Percentiles rank a stretch among this genome's conserved stretches.
Conservation (phyloP, 2,113 vertebrate species). For the Lanius collurio region DNA sequence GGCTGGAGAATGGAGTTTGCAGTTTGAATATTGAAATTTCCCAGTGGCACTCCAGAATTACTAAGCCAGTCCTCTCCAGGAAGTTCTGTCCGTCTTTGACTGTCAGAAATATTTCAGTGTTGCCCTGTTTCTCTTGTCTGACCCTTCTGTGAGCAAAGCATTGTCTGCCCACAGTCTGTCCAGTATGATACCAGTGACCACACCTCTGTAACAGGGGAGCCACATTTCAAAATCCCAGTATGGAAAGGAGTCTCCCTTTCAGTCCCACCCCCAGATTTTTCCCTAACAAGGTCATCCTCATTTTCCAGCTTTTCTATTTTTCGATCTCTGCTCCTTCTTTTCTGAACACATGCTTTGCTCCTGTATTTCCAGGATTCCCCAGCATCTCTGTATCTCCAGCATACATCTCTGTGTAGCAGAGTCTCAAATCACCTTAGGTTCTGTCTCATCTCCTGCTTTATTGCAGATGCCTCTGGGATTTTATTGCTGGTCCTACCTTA, state of each 20-base stretch:
- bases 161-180: neutral
- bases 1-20: neutral
- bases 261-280: neutral
- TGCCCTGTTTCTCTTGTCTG: neutral
- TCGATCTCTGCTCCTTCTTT: neutral
- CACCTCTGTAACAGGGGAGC: neutral
- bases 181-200: neutral
- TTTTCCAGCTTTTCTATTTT: neutral
- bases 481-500: neutral
- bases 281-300: neutral
- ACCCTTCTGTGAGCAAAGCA: neutral
- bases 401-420: neutral
- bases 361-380: neutral
- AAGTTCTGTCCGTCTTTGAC: neutral
- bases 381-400: neutral
- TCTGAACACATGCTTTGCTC: neutral
- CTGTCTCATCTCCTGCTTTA: neutral
- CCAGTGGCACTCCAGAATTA: neutral
- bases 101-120: neutral
- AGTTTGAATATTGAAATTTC: neutral
- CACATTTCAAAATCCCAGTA: accelerated
- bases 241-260: neutral
- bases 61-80: neutral
- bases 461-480: neutral
- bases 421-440: too few species aligned